Base-by-base conservation (phyloP, 2,113 vertebrate genomes). In the Perognathus longimembris region DNA sequence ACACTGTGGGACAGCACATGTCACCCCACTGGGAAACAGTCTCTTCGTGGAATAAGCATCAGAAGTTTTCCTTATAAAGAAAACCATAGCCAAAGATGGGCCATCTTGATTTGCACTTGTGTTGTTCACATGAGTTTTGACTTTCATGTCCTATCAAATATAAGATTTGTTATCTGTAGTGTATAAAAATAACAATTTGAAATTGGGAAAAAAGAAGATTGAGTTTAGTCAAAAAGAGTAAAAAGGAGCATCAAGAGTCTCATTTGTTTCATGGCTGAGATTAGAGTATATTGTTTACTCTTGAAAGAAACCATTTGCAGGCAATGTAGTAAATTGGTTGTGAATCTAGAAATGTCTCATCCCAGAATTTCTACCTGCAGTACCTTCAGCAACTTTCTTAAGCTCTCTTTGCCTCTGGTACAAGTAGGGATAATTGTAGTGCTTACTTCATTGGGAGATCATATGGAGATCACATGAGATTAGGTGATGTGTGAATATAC, bases 391-490 rank as follows among this genome's bases (percentile, higher is more conserved):
- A 64, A 71, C 63, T 61, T 30, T 59, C 50, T 54, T 34, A 80
- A 88, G 4, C 24, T 61, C 40, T 32, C 12, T 24, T 1, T 80
- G 28, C 7, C 20, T 67, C 30, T 15, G 11, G n/a, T 32, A 32
- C 81, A 74, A 81, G 45, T 64, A 11, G 4, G 8, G 36, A 36
- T 74, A 78, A 81, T 75, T 66, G 28, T 34, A 90, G 17, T 32
- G 9, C 34, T 80, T n/a, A 66, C 14, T 18, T 71, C 34, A 75
- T 0, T 73, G 40, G 36, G 30, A 36, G 78, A 74, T 36, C n/a
- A n/a, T 74, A n/a, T 77, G 59, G 80, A 64, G 32, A 88, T 83
- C 75, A 50, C 34, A 57, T 93, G 63, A 91, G 26, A 45, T 42
- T 59, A 28, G 54, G 50, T 71, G 61, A 15, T 30, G 5, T 67